Base-by-base conservation (phyloP, 2,113 vertebrate species). In the Ageneiosus marmoratus region DNA sequence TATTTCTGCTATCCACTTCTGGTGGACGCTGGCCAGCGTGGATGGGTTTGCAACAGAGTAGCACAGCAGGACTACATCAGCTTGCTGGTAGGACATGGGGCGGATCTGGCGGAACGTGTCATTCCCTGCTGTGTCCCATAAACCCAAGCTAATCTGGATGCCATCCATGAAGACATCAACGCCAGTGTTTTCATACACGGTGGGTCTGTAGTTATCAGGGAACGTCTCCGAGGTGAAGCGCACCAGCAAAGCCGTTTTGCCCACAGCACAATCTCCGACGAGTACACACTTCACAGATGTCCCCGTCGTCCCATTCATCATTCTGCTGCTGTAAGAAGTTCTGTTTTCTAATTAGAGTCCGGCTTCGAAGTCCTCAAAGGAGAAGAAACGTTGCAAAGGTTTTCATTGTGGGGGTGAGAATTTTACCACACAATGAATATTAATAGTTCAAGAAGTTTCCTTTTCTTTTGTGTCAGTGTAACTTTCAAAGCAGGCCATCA, bases 111-210 rank as follows among this genome's bases (percentile, higher is more conserved):
- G 93, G 87, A 99, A 98, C 55, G 95, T 96, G 1, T 99, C 98
- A 0, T 95, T 96, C 37, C 98, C 98, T 0, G 96, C 95, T 0
- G 98, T 99, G 91, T 99, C 98, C 98, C 98, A 99, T 70, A 99
- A 94, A 1, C 98, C 98, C 69, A 99, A 91, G 87, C 95, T 98
- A 86, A 99, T 98, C 89, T 96, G 97, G 53, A 94, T 88, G 1
- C 97, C 97, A 0, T 99, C 98, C 97, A 98, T 96, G 92, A 96
- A 98, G 56, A 99, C 97, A 0, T 99, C 97, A 48, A 98, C 96
- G 0, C 98, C 98, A 0, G 97, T 98, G 85, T 98, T 99, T 77
- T 99, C 97, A 7, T 98, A 99, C n/a, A 99, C 96, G 0, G 98
- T 99, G 56, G 98, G 97, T 90, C 91, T 96, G 88, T 99, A 99